Evolutionary conservation across 2,797 vertebrate species (phyloP).

Genomic region (Aldrovandia affinis): DNA sequence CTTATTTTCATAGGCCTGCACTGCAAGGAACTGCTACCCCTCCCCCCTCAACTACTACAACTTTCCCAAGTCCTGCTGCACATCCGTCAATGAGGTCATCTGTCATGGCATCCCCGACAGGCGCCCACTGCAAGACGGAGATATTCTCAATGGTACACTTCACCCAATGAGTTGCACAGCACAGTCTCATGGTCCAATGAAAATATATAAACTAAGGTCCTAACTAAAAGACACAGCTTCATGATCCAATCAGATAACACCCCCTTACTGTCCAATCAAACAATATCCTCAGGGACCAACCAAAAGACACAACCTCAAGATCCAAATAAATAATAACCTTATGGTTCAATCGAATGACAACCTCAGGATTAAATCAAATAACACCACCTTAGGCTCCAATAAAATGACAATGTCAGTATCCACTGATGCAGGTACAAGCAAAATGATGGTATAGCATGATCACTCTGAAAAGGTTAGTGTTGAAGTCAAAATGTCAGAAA

Average conservation of each 20-base stretch:
- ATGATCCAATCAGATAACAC: too few species aligned
- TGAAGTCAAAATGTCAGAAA: too few species aligned
- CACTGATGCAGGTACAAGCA: too few species aligned
- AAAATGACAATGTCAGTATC: background rate
- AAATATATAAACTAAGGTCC: too few species aligned
- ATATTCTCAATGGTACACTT: conserved; percentile 92
- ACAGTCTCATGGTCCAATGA: too few species aligned
- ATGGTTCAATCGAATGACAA: too few species aligned
- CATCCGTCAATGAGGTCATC: conserved; percentile 98
- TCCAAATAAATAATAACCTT: background rate
- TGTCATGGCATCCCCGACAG: conserved; percentile 98
- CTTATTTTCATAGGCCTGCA: conserved; percentile 82
- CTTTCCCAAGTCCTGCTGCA: conserved; percentile 98
- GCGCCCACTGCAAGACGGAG: conserved; percentile 89
- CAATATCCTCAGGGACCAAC: background rate
- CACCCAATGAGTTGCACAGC: background rate
- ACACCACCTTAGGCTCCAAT: background rate
- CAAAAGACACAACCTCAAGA: background rate
- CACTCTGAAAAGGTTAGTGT: too few species aligned
- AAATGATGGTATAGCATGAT: too few species aligned
- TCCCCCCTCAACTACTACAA: conserved; percentile 99
- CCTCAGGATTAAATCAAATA: background rate
- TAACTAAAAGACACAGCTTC: too few species aligned
- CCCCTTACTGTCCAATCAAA: too few species aligned
- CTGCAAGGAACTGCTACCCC: conserved; percentile 94